A percentile compares a stretch with the other conserved stretches of the same genome.
Evolutionary conservation across 2,888 invertebrate genomes (phyloP).

Genomic region (Strigamia maritima): DNA sequence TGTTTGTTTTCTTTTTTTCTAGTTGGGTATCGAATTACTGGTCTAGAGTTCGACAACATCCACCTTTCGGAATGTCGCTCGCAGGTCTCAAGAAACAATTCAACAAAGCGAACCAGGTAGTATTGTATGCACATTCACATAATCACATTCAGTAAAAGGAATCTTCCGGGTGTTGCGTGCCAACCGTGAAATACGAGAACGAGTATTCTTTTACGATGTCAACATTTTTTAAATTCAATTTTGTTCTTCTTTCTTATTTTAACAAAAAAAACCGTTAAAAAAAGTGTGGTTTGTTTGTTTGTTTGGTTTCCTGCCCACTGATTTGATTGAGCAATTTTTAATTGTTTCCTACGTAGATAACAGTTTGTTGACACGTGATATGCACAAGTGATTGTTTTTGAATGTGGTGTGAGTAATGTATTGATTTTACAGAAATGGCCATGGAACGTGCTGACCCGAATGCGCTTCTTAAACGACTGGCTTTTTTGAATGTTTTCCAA

Average conservation of each 20-base stretch:
- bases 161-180: no score
- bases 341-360: slow-evolving; percentile 22
- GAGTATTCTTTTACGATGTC: no score
- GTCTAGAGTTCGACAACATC: neutral
- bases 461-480: neutral
- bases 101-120: slow-evolving; percentile 99
- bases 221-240: no score
- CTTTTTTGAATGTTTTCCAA: neutral
- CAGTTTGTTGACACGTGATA: neutral
- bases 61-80: slow-evolving; percentile 76
- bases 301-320: neutral
- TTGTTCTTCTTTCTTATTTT: no score
- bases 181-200: no score
- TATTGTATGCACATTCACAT: no score
- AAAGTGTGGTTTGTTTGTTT: no score
- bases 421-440: neutral
- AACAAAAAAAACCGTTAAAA: no score
- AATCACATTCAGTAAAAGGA: no score
- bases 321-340: neutral
- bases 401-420: neutral
- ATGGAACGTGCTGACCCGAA: neutral
- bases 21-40: neutral
- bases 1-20: neutral
- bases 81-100: slow-evolving; percentile 98
- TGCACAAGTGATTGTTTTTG: neutral